Conservation (phyloP, 2,113 vertebrate species). For the Callopanchax toddi region DNA sequence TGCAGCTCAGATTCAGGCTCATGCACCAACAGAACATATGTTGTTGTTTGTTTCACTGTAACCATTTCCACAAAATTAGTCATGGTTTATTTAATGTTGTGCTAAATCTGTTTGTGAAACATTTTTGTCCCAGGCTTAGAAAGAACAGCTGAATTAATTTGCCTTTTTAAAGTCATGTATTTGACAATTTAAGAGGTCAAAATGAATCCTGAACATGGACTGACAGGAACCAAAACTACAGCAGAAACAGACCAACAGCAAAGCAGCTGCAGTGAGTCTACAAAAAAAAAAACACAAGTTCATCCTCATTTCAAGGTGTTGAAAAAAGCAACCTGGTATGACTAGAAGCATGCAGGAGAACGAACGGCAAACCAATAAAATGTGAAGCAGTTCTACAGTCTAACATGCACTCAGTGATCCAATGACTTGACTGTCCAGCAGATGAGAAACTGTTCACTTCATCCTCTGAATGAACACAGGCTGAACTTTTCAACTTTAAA, state of each 20-base stretch:
- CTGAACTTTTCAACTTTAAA: too few relatives aligned
- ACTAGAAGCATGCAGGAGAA: constrained; percentile 59
- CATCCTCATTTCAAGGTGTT: constrained; percentile 17
- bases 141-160: too few relatives aligned
- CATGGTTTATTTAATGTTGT: too few relatives aligned
- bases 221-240: constrained; percentile 24
- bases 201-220: background rate
- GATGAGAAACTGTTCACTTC: constrained; percentile 64
- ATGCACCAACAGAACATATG: too few relatives aligned
- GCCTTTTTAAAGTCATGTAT: too few relatives aligned
- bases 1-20: too few relatives aligned
- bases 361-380: constrained; percentile 16
- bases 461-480: constrained; percentile 40
- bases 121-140: background rate
- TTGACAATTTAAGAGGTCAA: background rate
- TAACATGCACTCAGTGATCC: constrained; percentile 68
- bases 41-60: too few relatives aligned
- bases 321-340: background rate
- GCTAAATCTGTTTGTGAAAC: background rate
- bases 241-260: constrained; percentile 50
- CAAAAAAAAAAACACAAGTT: constrained; percentile 21
- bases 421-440: constrained; percentile 73
- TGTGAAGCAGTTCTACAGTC: constrained; percentile 46
- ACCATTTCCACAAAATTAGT: too few relatives aligned
- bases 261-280: constrained; percentile 1